Conservation (phyloP, 1,140 invertebrate species). For the Drosophila fuyamai region DNA sequence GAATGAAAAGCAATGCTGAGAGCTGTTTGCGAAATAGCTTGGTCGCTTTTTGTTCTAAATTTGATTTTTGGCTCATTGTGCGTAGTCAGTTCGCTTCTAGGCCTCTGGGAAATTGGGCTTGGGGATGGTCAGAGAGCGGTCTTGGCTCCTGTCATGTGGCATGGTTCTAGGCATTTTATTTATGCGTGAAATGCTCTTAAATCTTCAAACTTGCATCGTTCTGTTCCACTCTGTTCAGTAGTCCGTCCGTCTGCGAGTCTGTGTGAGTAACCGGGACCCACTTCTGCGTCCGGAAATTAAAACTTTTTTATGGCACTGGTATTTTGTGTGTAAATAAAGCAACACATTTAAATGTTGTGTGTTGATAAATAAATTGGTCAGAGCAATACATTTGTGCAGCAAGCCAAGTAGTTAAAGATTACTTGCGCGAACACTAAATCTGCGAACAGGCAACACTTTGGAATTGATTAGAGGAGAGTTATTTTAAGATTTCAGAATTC, state of each 20-base stretch:
- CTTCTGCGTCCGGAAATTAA: constrained; percentile 63
- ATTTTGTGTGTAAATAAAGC: constrained; percentile 34
- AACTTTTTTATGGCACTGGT: constrained; percentile 64
- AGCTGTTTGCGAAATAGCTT: constrained; percentile 9
- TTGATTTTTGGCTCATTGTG: constrained; percentile 43
- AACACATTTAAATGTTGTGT: constrained; percentile 27
- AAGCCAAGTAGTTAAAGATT: constrained; percentile 26
- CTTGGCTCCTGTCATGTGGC: constrained; percentile 43
- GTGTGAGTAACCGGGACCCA: constrained; percentile 26
- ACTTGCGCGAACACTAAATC: constrained; percentile 5
- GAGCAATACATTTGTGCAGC: constrained; percentile 42
- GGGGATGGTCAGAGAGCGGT: constrained; percentile 8
- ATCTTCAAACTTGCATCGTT: constrained; percentile 51
- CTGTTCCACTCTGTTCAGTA: constrained; percentile 17
- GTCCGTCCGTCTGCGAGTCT: constrained; percentile 26
- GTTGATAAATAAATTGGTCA: constrained; percentile 43
- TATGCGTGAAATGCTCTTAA: constrained; percentile 66
- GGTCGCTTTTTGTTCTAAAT: constrained; percentile 11
- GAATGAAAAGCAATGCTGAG: not conserved
- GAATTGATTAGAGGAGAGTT: not conserved
- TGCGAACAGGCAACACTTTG: not conserved
- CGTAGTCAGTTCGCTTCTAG: constrained; percentile 10
- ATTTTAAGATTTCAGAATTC: too few species aligned
- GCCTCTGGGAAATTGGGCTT: not conserved
- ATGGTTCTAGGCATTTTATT: constrained; percentile 61